phyloP scores from a whole-genome alignment of 2,888 invertebrate genomes.

The Caenorhabditis sulstoni region DNA sequence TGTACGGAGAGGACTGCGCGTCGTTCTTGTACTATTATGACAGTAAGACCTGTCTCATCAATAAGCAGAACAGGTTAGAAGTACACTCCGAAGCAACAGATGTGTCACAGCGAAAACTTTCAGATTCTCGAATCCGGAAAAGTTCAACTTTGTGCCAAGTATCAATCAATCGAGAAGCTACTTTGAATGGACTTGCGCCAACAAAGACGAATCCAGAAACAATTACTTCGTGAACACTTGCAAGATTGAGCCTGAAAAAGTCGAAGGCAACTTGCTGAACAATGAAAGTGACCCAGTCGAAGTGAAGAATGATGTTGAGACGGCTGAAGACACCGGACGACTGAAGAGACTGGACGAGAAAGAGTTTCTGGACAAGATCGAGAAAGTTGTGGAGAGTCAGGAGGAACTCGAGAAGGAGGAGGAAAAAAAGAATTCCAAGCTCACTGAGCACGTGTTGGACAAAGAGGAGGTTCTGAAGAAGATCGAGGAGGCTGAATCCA shows the following conservation, averaged over 20 bases:
- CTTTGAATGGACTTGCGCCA: conserved; percentile 77
- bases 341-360: conserved; percentile 52
- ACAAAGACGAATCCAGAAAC: conserved; percentile 61
- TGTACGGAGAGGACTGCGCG: conserved; percentile 77
- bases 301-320: conserved; percentile 40
- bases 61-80: conserved; percentile 76
- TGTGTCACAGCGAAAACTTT: neutral
- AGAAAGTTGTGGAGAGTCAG: conserved; percentile 40
- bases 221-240: conserved; percentile 53
- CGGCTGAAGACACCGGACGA: conserved; percentile 24
- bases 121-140: conserved; percentile 77
- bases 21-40: conserved; percentile 79
- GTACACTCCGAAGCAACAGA: neutral
- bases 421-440: conserved; percentile 18
- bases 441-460: conserved; percentile 37
- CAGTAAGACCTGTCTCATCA: conserved; percentile 78
- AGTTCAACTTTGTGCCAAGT: conserved; percentile 75
- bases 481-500: conserved; percentile 37
- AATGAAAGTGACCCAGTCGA: conserved; percentile 50
- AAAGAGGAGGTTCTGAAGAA: conserved; percentile 49
- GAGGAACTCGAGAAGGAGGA: conserved; percentile 19
- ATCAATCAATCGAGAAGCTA: conserved; percentile 71
- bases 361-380: conserved; percentile 53
- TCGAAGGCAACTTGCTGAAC: conserved; percentile 57
- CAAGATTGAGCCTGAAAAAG: conserved; percentile 33